Evolutionary conservation across 2,888 invertebrate species (phyloP), one percentile per base, ranked within the genome.

Genomic region (Linhomoeus sp.): DNA sequence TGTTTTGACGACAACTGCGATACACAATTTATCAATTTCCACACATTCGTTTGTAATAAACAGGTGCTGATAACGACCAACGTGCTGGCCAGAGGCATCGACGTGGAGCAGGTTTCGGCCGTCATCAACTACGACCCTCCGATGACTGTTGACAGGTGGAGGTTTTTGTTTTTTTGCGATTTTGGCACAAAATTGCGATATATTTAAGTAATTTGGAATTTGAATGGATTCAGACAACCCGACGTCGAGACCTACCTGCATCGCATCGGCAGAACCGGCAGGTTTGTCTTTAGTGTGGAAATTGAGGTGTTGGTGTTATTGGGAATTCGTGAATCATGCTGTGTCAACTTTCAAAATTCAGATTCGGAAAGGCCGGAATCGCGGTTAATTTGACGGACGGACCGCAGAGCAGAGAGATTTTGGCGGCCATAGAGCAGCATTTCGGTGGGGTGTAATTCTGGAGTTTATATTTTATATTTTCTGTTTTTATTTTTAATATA

Each of bases 81-180:
- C 58, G 72, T 75, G 5, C 69, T 72, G 46, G 70, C 74, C 29
- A 61, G 74, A 78, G 82, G 90, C 39, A 92, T 97, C 64, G 94
- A 94, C 68, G 83, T 94, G 1, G 87, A 90, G 63, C 85, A 87
- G 74, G 94, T 97, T 0, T 90, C 92, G 3, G 77, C 97, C 45
- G 94, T 97, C 19, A 86, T 97, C 0, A 99, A 99, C 70, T 99
- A 88, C 70, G 94, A 97, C 70, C 75, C 92, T 62, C 94, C 94
- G 5, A 53, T 66, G 3, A 64, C 63, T 39, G 46, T 52, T 41
- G 48, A 49, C 25, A 50, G 45, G n/a, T n/a, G 3, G 49, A n/a
- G n/a, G n/a, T n/a, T n/a, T n/a, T n/a, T n/a, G n/a, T n/a, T n/a
- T n/a, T n/a, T n/a, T n/a, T n/a, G n/a, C n/a, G n/a, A n/a, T n/a